Evolutionary conservation across 2,797 vertebrate species (phyloP), one percentile per base, ranked within the genome.

Genomic region (Bufotes viridis): DNA sequence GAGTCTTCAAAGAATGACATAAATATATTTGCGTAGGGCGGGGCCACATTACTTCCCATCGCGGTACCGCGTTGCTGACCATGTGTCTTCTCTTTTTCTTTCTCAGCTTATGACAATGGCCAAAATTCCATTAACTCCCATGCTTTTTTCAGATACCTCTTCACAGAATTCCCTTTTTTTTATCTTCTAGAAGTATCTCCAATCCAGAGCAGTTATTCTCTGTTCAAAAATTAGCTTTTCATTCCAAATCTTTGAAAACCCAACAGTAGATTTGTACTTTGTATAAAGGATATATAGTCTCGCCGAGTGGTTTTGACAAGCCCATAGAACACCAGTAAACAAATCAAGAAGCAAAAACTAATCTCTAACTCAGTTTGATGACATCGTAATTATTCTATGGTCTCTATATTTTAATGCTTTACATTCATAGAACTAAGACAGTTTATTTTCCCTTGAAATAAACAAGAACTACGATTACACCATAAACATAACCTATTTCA

Each of bases 291-390:
- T 57, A 29, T 26, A 57, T 79, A 60, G 14, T 60, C 24, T 60
- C 4, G 9, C 0, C 8, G 26, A 55, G 60, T 58, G 15, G 24
- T 53, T 79, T 79, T 79, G 55, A 79, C 51, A 18, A 60, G 7
- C 24, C 24, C 29, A 79, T 58, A 79, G 78, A 79, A 79, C 26
- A 58, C 55, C 57, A 79, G 24, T 79, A 79, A 60, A 60, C 53
- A 79, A 79, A 58, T 79, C 78, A 79, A 58, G 78, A 79, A 79
- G 24, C 55, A 79, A 79, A 58, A 13, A 29, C 78, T 57, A 79
- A 79, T 26, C 55, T 79, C 24, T 79, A 79, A 79, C 78, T 79
- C 78, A 79, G 78, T 29, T 79, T 79, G 55, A 79, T 79, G 78
- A 60, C 78, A 79, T 79, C 53, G 55, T 79, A 79, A 58, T 79